Evolutionary conservation across 2,797 vertebrate species (phyloP).

Genomic region (Siniperca undulata): DNA sequence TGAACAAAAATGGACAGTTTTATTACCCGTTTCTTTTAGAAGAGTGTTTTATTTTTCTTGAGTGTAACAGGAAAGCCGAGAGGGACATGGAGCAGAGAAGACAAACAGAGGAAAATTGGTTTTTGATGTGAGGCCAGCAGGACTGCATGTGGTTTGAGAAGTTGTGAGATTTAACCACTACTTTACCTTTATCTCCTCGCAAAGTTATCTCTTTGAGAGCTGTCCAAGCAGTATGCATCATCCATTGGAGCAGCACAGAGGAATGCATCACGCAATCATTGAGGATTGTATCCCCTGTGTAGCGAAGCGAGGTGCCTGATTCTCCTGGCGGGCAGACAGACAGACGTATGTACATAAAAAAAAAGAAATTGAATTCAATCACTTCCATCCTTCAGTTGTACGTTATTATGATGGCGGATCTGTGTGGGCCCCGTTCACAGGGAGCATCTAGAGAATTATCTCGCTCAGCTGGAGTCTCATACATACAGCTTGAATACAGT

Average conservation of each 20-base stretch:
- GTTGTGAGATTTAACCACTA: constrained; percentile 44
- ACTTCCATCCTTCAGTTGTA: constrained; percentile 45
- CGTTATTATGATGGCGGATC: constrained; percentile 45
- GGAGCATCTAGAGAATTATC: constrained; percentile 59
- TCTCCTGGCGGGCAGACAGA: constrained; percentile 34
- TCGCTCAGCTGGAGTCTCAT: constrained; percentile 54
- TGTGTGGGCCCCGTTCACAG: constrained; percentile 52
- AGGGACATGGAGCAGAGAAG: background rate
- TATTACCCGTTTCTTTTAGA: constrained; percentile 1
- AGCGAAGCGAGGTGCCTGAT: constrained; percentile 40
- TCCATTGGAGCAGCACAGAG: constrained; percentile 25
- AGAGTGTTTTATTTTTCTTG: background rate
- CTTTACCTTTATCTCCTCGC: constrained; percentile 48
- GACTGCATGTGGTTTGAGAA: constrained; percentile 31
- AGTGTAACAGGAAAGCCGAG: constrained; percentile 1
- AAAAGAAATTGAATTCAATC: constrained; percentile 61
- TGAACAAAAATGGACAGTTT: constrained; percentile 15
- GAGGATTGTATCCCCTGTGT: constrained; percentile 49
- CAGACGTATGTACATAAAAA: constrained; percentile 8
- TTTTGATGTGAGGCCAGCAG: constrained; percentile 50
- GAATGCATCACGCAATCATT: constrained; percentile 50
- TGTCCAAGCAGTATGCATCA: constrained; percentile 56
- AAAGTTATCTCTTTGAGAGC: constrained; percentile 61
- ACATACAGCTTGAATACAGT: constrained; percentile 39
- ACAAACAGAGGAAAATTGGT: constrained; percentile 30